A percentile compares a stretch with the other conserved stretches of the same genome.
phyloP scores from a whole-genome alignment of 1,140 invertebrate species.

The Cydia strobilella region DNA sequence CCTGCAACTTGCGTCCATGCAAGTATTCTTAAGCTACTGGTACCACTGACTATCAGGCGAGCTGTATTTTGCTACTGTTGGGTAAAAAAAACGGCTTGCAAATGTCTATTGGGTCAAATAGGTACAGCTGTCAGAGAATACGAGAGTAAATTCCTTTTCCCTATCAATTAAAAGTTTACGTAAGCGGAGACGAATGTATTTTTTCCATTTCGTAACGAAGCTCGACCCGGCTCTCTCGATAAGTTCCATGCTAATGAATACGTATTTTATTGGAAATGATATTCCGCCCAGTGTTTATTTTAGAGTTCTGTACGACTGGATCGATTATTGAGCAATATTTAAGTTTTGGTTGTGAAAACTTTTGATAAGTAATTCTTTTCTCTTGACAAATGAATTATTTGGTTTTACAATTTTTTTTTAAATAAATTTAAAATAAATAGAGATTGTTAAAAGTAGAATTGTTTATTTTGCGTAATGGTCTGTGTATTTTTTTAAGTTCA shows the following conservation, averaged over 20 bases:
- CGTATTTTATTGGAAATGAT: slow-evolving; percentile 27
- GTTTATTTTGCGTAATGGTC: no score
- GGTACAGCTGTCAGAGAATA: not conserved
- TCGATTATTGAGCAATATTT: not conserved
- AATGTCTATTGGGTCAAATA: not conserved
- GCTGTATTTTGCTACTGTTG: no score
- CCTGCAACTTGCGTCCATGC: no score
- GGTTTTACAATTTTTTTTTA: no score
- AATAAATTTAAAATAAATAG: no score
- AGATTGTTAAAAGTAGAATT: no score
- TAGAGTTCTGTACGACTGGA: not conserved
- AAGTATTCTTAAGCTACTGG: no score
- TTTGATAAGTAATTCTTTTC: not conserved
- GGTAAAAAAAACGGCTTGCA: no score
- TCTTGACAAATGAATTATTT: no score
- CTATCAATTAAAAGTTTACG: not conserved
- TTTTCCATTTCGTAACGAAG: slow-evolving; percentile 19
- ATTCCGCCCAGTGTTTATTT: slow-evolving; percentile 19
- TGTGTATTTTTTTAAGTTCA: no score
- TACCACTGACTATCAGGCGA: no score
- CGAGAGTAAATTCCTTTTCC: not conserved
- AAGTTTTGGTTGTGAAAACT: not conserved
- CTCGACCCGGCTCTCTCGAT: not conserved
- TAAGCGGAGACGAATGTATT: slow-evolving; percentile 17
- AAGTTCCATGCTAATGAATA: slow-evolving; percentile 18